Evolutionary conservation across 2,113 vertebrate species (phyloP).

Genomic region (Pituophis catenifer): DNA sequence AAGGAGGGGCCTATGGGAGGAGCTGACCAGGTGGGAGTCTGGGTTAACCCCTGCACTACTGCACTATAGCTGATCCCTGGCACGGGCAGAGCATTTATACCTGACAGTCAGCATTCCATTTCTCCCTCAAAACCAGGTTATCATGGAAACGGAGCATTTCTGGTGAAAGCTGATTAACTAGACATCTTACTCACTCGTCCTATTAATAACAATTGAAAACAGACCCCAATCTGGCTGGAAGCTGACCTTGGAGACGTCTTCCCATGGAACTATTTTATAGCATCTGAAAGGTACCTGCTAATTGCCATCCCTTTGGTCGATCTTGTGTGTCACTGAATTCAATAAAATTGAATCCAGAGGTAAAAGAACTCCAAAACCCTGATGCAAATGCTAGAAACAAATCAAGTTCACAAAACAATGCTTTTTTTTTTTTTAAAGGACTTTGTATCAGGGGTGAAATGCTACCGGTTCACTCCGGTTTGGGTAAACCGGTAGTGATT

Average conservation of each 20-base stretch:
- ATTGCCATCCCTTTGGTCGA: not conserved
- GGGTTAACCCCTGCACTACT: too few relatives aligned
- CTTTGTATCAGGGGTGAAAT: not conserved
- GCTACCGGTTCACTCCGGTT: too few relatives aligned
- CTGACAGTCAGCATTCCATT: not conserved
- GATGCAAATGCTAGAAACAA: not conserved
- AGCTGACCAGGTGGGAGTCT: too few relatives aligned
- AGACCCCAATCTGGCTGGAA: not conserved
- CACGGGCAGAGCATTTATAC: too few relatives aligned
- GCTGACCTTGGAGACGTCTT: not conserved
- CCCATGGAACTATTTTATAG: not conserved
- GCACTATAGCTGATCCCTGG: too few relatives aligned
- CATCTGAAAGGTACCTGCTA: not conserved
- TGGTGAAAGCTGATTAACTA: not conserved
- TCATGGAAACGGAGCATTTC: not conserved
- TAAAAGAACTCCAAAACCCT: not conserved
- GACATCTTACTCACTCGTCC: not conserved
- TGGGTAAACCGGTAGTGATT: too few relatives aligned
- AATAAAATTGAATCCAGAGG: not conserved
- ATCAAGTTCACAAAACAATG: not conserved
- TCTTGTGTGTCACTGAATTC: not conserved
- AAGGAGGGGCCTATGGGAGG: too few relatives aligned
- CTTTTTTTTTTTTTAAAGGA: not conserved
- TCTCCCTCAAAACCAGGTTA: not conserved
- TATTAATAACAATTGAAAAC: not conserved